Conservation (phyloP, 2,888 invertebrate species). For the Hypsopygia costalis region DNA sequence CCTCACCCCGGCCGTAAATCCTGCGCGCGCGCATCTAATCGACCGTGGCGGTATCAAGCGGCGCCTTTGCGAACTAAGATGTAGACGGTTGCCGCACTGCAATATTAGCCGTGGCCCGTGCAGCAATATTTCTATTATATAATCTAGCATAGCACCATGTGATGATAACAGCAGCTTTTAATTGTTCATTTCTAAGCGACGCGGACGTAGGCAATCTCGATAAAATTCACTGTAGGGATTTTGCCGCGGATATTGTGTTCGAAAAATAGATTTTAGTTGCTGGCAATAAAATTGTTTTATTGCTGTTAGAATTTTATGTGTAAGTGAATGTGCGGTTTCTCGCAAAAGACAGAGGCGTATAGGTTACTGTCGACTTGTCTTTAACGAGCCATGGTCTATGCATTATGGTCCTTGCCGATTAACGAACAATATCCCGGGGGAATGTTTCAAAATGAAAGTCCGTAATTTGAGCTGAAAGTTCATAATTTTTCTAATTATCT, state of each 20-base stretch:
- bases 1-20: constrained; percentile 64
- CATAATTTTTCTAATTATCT: too few species aligned
- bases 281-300: too few species aligned
- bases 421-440: too few species aligned
- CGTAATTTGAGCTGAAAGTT: too few species aligned
- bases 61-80: constrained; percentile 71
- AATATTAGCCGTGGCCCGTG: constrained; percentile 24
- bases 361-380: too few species aligned
- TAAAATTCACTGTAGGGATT: neutral
- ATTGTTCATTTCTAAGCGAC: constrained; percentile 3
- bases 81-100: constrained; percentile 50
- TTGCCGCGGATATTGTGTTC: neutral
- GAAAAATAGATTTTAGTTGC: too few species aligned
- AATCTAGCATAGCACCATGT: constrained; percentile 16
- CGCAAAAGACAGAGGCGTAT: too few species aligned
- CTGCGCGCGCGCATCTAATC: constrained; percentile 70
- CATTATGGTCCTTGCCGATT: too few species aligned
- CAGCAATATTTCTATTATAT: constrained; percentile 53
- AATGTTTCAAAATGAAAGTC: too few species aligned
- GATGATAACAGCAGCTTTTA: constrained; percentile 15
- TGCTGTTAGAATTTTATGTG: too few species aligned
- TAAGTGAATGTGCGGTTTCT: too few species aligned
- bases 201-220: neutral
- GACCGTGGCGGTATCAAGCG: constrained; percentile 66
- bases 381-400: too few species aligned